Conservation (phyloP, 1,140 invertebrate genomes). For the Brachionus sp. region DNA sequence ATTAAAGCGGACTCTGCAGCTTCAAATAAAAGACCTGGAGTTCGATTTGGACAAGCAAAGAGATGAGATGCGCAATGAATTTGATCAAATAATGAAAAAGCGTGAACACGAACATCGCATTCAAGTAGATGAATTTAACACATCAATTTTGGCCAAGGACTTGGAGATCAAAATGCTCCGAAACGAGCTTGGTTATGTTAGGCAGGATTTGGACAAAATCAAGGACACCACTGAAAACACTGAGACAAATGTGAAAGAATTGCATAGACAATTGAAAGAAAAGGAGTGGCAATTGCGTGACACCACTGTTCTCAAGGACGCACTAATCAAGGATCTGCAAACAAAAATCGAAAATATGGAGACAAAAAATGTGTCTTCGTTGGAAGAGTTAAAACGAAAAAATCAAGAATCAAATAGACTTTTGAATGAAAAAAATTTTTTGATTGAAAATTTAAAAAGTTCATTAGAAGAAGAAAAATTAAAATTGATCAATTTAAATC, state of each 20-base stretch:
- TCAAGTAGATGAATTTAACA: slow-evolving; percentile 54
- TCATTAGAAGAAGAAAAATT: slow-evolving; percentile 1
- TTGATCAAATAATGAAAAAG: slow-evolving; percentile 56
- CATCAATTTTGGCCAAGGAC: slow-evolving; percentile 54
- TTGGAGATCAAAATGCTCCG: slow-evolving; percentile 50
- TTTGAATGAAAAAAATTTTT: background rate
- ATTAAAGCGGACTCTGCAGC: slow-evolving; percentile 53
- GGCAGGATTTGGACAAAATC: slow-evolving; percentile 50
- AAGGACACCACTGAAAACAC: slow-evolving; percentile 49
- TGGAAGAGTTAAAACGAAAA: slow-evolving; percentile 56
- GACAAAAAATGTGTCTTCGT: slow-evolving; percentile 49
- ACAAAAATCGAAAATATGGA: slow-evolving; percentile 51
- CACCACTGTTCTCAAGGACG: slow-evolving; percentile 52
- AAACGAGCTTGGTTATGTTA: slow-evolving; percentile 48
- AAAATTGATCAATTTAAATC: background rate
- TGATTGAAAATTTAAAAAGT: slow-evolving; percentile 21
- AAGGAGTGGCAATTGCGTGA: slow-evolving; percentile 56
- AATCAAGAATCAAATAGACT: slow-evolving; percentile 46
- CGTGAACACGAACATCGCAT: slow-evolving; percentile 56
- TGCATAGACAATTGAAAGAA: slow-evolving; percentile 54
- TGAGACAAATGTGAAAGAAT: slow-evolving; percentile 44
- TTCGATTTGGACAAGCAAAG: slow-evolving; percentile 55
- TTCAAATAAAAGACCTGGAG: slow-evolving; percentile 53
- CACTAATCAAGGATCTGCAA: slow-evolving; percentile 53
- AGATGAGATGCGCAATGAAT: slow-evolving; percentile 50